A percentile compares a stretch with the other conserved stretches of the same genome.
Conservation (phyloP, 1,140 invertebrate genomes). For the Antheraea mylitta region DNA sequence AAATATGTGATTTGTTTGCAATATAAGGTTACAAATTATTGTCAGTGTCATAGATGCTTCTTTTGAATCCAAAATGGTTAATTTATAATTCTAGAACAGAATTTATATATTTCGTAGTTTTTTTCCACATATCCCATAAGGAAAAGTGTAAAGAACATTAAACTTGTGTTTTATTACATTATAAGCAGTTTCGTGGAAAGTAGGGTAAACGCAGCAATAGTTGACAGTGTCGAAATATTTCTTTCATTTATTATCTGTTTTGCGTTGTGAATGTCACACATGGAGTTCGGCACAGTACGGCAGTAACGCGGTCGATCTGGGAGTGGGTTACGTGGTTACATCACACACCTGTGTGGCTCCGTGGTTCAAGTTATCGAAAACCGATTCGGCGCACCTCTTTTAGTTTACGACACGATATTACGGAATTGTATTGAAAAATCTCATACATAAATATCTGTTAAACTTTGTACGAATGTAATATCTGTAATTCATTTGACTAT, state of each 20-base stretch:
- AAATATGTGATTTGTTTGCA: too few relatives aligned
- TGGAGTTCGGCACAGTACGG: background rate
- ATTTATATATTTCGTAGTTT: too few relatives aligned
- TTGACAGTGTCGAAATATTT: background rate
- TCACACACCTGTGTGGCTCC: background rate
- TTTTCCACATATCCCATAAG: too few relatives aligned
- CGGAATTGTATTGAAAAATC: background rate
- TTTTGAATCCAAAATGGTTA: too few relatives aligned
- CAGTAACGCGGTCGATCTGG: background rate
- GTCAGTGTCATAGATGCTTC: too few relatives aligned
- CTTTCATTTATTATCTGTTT: slow-evolving; percentile 3
- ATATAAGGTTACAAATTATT: too few relatives aligned
- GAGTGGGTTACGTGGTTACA: slow-evolving; percentile 4
- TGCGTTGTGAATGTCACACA: background rate
- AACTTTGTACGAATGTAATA: too few relatives aligned
- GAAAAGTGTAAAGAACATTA: background rate
- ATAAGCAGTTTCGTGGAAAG: background rate
- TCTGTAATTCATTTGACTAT: too few relatives aligned
- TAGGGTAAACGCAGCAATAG: slow-evolving; percentile 5
- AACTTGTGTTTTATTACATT: background rate
- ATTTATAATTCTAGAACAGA: too few relatives aligned
- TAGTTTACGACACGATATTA: slow-evolving; percentile 10
- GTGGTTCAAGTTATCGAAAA: background rate
- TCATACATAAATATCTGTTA: background rate
- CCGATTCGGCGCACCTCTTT: background rate